Evolutionary conservation across 2,888 invertebrate genomes (phyloP), one percentile per base, ranked within the genome.

Genomic region (Phytoseiulus persimilis): DNA sequence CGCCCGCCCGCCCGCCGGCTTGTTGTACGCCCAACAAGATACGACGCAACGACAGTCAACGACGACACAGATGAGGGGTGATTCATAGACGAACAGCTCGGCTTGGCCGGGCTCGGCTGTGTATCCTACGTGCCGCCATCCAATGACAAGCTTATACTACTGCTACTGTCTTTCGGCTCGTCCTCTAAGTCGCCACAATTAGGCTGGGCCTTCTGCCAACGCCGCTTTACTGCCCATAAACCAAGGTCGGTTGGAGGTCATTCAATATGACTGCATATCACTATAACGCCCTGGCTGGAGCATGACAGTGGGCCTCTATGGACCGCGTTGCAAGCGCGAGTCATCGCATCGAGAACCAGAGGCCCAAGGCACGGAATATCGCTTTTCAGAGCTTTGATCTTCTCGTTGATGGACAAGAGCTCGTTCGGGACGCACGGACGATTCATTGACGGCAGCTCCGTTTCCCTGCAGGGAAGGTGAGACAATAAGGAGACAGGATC

Each of bases 191-290:
- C 65, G 65, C 65, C 65, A 28, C 65, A 65, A 65, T 65, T 65
- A 65, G 65, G 65, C 65, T 65, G 65, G 65, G 28, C 65, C 65
- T 65, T 65, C 65, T 65, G 65, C 65, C 65, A 28, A 65, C 65
- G 65, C 65, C 65, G 65, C 65, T 65, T 65, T 65, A 65, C 65
- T 65, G 65, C 65, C 65, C 65, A 65, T 65, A 65, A 65, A 65
- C 65, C 65, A 65, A 65, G 65, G 65, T 65, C 28, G 65, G 11
- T 23, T 65, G 65, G 18, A 65, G 65, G 65, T 65, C 65, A 65
- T 65, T 65, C 65, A 23, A 65, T 65, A 65, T 65, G 65, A 65
- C 65, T 28, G 65, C 65, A 39, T 39, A 39, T 39, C 39, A 39
- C 39, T 65, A 65, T 65, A 65, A 28, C 65, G 65, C 65, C 65